These are phyloP conservation scores for Bombyx mori DNA, from an alignment of 1,140 invertebrate genomes.

Conservation along the genomic window DNA sequence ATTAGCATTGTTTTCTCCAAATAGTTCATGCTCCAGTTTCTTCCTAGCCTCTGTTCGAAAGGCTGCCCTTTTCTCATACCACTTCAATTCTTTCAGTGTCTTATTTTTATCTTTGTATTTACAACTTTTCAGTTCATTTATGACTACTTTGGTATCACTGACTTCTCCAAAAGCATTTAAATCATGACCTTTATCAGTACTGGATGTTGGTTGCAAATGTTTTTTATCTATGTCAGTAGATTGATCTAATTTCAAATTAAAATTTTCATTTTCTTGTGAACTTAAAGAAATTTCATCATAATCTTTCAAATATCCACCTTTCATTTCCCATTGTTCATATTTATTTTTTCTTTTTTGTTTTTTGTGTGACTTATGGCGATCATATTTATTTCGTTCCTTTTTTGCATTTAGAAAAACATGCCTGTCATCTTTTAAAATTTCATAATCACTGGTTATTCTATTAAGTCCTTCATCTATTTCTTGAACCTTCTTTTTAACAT, in stretches of 20 bases:
- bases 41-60: conserved; percentile 43
- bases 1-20: conserved; percentile 35
- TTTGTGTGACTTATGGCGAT: conserved; percentile 42
- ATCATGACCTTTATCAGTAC: conserved; percentile 11
- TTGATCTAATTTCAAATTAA: background rate
- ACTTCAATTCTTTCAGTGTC: conserved; percentile 26
- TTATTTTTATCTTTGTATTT: conserved; percentile 11
- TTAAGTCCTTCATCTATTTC: background rate
- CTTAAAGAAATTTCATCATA: conserved; percentile 40
- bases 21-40: conserved; percentile 41
- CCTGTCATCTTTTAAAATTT: conserved; percentile 51
- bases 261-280: conserved; percentile 26
- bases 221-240: background rate
- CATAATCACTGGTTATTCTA: conserved; percentile 30
- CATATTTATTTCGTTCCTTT: conserved; percentile 42
- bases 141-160: background rate
- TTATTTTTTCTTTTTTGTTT: conserved; percentile 54
- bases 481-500: background rate
- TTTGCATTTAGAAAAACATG: conserved; percentile 37
- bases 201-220: background rate
- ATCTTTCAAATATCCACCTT: conserved; percentile 48
- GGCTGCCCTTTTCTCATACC: conserved; percentile 47
- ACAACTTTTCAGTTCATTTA: conserved; percentile 4
- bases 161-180: conserved; percentile 12
- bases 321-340: conserved; percentile 57